Base-by-base conservation (phyloP, 2,113 vertebrate genomes). In the Toxotes jaculatrix region DNA sequence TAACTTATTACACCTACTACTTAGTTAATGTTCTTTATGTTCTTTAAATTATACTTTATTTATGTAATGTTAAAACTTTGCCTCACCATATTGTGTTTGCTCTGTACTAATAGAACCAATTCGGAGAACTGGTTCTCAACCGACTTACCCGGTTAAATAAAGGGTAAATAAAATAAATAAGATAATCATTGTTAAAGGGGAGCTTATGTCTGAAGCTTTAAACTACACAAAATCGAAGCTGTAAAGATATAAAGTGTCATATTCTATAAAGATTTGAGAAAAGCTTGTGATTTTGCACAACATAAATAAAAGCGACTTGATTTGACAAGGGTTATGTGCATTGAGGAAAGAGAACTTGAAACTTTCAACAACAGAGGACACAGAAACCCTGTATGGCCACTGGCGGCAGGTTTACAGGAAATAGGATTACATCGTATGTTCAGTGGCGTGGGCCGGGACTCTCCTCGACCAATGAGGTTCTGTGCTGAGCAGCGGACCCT, bases 381-480 rank as follows among this genome's bases (percentile, higher is more conserved):
- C 27, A 27, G 27, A 27, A 27, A 27, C 27, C 27, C 27, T 27
- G 27, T 6, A 49, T 49, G 16, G 36, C 5, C 23, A n/a, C 40
- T 13, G 3, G 53, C 31, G 8, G 62, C 11, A 43, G 62, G 47
- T 27, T 2, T 14, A 65, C 2, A 45, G 31, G 21, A 74, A 32
- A 4, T 0, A 49, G 17, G n/a, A 53, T 94, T 91, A 96, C 96
- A 95, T 68, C 94, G 92, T 45, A 95, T 87, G 4, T 93, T 88
- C 45, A 96, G 78, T 0, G 40, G 1, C 0, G 87, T 91, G 4
- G 77, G 81, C 5, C 9, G 72, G 16, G 95, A 96, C 10, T 92
- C 89, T 60, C 91, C 91, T 43, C 76, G 85, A 17, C 96, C 95
- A 6, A 96, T 88, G 17, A 56, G 72, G 86, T 96, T 96, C 65